A percentile compares a stretch with the other conserved stretches of the same genome.
Conservation (phyloP, 2,113 vertebrate species). For the Poeciliopsis retropinna region DNA sequence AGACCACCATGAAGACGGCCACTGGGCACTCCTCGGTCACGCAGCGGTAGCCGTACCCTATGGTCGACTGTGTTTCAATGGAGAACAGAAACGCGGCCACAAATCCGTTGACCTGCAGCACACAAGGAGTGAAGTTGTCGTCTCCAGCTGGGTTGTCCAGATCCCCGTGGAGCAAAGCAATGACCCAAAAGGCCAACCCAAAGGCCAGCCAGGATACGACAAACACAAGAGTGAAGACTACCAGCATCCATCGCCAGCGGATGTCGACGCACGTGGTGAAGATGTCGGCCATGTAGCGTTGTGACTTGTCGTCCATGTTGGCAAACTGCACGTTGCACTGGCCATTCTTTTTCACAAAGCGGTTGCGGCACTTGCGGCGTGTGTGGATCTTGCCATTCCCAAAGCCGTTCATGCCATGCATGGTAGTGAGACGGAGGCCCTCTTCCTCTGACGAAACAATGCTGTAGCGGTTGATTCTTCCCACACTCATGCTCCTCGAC, state of each 20-base stretch:
- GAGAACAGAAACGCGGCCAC: constrained; percentile 97
- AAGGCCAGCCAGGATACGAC: constrained; percentile 94
- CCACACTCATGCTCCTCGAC: constrained; percentile 87
- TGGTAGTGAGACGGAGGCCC: constrained; percentile 91
- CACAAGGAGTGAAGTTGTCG: constrained; percentile 91
- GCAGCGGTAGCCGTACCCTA: constrained; percentile 95
- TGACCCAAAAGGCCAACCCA: constrained; percentile 94
- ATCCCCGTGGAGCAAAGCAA: constrained; percentile 94
- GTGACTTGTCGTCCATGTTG: constrained; percentile 96
- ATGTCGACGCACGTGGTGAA: constrained; percentile 98
- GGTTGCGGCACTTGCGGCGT: constrained; percentile 90
- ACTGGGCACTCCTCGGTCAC: constrained; percentile 96
- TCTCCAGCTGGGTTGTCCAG: constrained; percentile 89
- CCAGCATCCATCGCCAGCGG: constrained; percentile 96
- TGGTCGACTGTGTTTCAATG: constrained; percentile 97
- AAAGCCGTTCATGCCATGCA: constrained; percentile 96
- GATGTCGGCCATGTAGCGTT: constrained; percentile 96
- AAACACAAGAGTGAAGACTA: constrained; percentile 94
- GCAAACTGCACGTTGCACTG: constrained; percentile 97
- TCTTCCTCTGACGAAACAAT: constrained; percentile 96
- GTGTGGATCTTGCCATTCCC: constrained; percentile 97
- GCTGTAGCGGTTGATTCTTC: constrained; percentile 92
- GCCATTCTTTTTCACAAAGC: constrained; percentile 97
- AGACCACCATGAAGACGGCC: constrained; percentile 96
- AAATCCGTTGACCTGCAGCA: constrained; percentile 96